Base-by-base conservation (phyloP, 1,140 invertebrate genomes). In the Zaprionus camerounensis region DNA sequence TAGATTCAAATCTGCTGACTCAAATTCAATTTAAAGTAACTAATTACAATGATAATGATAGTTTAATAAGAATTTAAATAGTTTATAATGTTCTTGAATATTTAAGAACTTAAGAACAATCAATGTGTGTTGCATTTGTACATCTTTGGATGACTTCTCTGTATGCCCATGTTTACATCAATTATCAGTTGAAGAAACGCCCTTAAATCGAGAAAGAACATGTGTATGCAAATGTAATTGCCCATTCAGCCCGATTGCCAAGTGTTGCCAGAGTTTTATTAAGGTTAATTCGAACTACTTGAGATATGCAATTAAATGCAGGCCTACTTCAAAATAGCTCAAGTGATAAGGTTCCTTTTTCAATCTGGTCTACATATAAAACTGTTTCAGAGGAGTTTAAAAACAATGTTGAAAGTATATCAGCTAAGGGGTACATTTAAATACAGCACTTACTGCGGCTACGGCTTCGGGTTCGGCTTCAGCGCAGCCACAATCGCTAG, bases 401-500 rank as follows among this genome's bases (percentile, higher is more conserved):
- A 31, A 4, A 41, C 5, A 44, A 6, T 20, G 26, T 5, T 53
- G 9, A 24, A 51, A 20, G 5, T 31, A 24, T 38, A 41, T 51
- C 3, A 41, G 15, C 41, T 61, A 68, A 62, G 62, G 69, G 69
- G 17, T 67, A 55, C 38, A 67, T 66, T 62, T 56, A 62, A 72
- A 67, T 34, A 67, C 66, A 56, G 78, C 62, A 63, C 36, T 26
- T 38, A 56, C 49, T 65, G 38, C 31, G 58, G 36, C 36, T 44
- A 22, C 20, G 31, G 36, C 5, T 17, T 28, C 28, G 28, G 28
- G 28, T 41, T 55, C 22, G 38, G 41, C 64, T 68, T 55, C 51
- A 61, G 59, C 58, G 78, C 57, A 70, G 67, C 57, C 61, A 69
- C 71, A 78, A 70, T 67, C 61, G 49, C 75, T 59, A 58, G 72